Conservation (phyloP, 2,113 vertebrate species). For the Anarhynchus alexandrinus region DNA sequence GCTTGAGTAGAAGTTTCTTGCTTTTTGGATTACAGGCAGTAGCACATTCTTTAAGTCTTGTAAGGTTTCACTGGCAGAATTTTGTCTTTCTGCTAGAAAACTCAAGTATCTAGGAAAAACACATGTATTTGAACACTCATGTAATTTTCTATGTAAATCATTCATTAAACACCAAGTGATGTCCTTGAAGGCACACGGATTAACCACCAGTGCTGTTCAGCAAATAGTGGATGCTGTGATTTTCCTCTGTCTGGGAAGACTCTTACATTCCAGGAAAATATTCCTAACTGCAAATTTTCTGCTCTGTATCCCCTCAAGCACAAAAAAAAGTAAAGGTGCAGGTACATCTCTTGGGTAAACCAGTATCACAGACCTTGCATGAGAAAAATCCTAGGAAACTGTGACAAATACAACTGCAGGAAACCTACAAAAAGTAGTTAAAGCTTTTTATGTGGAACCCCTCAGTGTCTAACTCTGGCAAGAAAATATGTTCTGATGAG, state of each 20-base stretch:
- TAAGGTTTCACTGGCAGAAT: neutral
- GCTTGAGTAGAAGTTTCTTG: neutral
- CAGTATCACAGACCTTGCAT: neutral
- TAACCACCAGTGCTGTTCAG: neutral
- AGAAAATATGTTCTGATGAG: neutral
- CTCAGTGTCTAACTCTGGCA: neutral
- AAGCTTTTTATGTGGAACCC: neutral
- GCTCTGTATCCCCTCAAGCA: neutral
- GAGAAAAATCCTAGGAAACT: neutral
- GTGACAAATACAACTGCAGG: neutral
- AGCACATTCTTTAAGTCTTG: neutral
- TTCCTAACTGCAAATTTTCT: neutral
- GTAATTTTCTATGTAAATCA: neutral
- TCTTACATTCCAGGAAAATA: neutral
- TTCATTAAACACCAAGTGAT: neutral
- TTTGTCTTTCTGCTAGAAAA: neutral
- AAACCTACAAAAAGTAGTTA: neutral
- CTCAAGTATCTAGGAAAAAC: neutral
- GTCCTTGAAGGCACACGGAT: neutral
- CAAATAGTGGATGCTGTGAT: neutral
- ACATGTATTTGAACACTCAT: fast-evolving
- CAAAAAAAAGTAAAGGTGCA: neutral
- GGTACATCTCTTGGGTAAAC: neutral
- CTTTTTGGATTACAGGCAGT: neutral
- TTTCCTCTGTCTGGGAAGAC: neutral